phyloP scores from a whole-genome alignment of 1,140 invertebrate genomes.

The Musca domestica region DNA sequence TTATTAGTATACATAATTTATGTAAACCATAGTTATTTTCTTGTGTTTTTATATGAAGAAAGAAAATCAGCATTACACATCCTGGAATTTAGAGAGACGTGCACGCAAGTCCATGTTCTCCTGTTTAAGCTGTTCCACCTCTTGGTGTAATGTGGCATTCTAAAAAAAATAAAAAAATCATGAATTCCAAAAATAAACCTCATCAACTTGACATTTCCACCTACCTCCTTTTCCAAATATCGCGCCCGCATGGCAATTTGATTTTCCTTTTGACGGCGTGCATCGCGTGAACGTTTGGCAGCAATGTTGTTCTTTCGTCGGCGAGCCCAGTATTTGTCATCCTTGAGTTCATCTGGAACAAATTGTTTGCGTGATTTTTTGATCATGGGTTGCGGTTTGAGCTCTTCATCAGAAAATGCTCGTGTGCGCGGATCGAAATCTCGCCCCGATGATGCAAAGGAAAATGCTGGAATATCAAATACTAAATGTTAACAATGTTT shows the following conservation, averaged over 20 bases:
- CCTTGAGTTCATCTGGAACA: conserved; percentile 94
- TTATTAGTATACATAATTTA: conserved; percentile 2
- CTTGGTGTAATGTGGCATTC: conserved; percentile 82
- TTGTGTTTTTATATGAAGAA: background rate
- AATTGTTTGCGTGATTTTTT: conserved; percentile 98
- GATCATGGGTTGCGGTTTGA: conserved; percentile 96
- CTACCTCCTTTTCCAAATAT: conserved; percentile 92
- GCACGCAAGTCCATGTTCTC: conserved; percentile 86
- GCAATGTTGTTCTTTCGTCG: conserved; percentile 97
- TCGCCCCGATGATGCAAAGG: conserved; percentile 81
- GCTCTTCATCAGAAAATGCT: conserved; percentile 91
- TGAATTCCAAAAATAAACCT: too few relatives aligned
- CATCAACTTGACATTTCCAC: too few relatives aligned
- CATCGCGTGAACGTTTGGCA: conserved; percentile 94
- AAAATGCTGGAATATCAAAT: conserved; percentile 73
- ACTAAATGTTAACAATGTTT: conserved; percentile 55
- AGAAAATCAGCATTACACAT: conserved; percentile 62
- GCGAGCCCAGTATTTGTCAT: conserved; percentile 96
- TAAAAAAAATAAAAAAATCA: conserved; percentile 46
- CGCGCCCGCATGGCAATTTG: conserved; percentile 93
- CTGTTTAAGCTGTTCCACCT: conserved; percentile 84
- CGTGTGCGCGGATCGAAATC: conserved; percentile 85
- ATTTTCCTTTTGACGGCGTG: conserved; percentile 94
- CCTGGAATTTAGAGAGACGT: conserved; percentile 80
- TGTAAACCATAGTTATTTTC: conserved; percentile 9